Conservation (phyloP, 2,888 invertebrate genomes). For the Lottia gigantea region DNA sequence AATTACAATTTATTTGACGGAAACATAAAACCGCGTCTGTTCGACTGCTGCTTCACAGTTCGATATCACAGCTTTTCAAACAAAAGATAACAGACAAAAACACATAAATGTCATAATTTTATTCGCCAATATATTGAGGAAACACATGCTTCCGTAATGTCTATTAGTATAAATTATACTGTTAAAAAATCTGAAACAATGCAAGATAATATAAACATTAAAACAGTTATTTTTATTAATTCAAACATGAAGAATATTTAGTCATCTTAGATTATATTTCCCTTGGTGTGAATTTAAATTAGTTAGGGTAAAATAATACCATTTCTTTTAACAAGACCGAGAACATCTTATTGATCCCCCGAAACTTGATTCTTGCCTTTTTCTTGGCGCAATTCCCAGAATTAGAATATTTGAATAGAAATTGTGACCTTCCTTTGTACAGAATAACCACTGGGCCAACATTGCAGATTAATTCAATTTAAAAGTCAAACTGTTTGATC, state of each 20-base stretch:
- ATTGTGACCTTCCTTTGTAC: not conserved
- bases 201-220: too few relatives aligned
- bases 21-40: too few relatives aligned
- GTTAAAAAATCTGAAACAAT: too few relatives aligned
- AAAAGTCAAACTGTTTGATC: not conserved
- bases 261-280: conserved; percentile 2
- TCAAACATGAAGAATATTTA: not conserved
- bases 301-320: not conserved
- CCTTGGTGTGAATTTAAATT: conserved; percentile 11
- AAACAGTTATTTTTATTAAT: too few relatives aligned
- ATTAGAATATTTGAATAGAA: conserved; percentile 9
- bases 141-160: too few relatives aligned
- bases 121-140: too few relatives aligned
- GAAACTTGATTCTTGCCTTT: conserved; percentile 7
- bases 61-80: too few relatives aligned
- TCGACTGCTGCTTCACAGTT: too few relatives aligned
- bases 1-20: too few relatives aligned
- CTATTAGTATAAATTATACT: too few relatives aligned
- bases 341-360: not conserved
- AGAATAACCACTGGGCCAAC: not conserved
- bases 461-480: conserved; percentile 6
- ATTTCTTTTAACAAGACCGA: conserved; percentile 3
- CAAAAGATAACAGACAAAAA: too few relatives aligned
- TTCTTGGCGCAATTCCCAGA: conserved; percentile 9
- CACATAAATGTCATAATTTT: too few relatives aligned